Evolutionary conservation across 2,888 invertebrate genomes (phyloP), one percentile per base, ranked within the genome.

Genomic region (Campoplex capitator): DNA sequence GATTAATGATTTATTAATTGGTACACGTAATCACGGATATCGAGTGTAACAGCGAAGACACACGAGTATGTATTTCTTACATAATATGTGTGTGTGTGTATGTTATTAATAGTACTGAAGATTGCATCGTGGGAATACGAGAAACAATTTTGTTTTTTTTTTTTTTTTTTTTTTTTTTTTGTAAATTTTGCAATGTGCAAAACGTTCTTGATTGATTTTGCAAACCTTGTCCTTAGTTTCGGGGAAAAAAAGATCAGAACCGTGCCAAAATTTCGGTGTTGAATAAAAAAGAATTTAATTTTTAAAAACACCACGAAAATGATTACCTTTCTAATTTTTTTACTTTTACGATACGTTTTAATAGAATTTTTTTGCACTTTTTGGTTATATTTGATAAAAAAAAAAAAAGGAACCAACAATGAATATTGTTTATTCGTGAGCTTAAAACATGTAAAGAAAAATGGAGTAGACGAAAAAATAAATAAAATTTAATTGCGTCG

Each of bases 11-110:
- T 58, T 62, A 87, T 82, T 77, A 82, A 75, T 85, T 75, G 75
- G 75, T 85, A 87, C 87, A 75, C 74, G 62, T 67, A 87, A 23
- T 82, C 77, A 74, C 78, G 83, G 82, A 83, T 86, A 88, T 84
- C 80, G 82, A 82, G 84, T 86, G 82, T 42, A 86, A 84, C 80
- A 86, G 79, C 83, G 71, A 88, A 87, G 67, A 84, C 83, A 84
- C 56, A 73, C 68, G 76, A 42, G 67, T 77, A 80, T 70, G 76
- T 58, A 58, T 58, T 6, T 75, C 45, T 75, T 76, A 73, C 35
- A 54, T 73, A 73, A 56, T 35, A 54, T 73, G 48, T 71, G 70
- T 68, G 23, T 23, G 23, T 23, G 23, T 23, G 23, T 23, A 0
- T 38, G 38, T 28, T 71, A 71, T 48, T 28, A 11, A 28, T 58